phyloP scores from a whole-genome alignment of 2,888 invertebrate species.

The Reticulitermes lucifugus region DNA sequence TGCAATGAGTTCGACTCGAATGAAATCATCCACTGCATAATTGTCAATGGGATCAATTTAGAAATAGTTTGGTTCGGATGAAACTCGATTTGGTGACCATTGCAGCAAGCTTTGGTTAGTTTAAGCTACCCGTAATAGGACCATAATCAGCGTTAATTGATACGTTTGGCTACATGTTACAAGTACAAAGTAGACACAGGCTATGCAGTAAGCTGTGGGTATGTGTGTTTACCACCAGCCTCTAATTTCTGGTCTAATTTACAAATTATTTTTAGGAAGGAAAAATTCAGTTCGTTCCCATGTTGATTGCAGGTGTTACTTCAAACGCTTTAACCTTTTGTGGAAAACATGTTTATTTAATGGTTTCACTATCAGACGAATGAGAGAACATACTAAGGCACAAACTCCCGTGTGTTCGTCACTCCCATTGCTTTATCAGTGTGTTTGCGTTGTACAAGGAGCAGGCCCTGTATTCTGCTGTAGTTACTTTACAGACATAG shows the following conservation, averaged over 20 bases:
- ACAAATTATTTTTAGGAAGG: background rate
- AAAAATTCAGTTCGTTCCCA: background rate
- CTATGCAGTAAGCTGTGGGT: background rate
- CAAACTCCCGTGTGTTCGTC: background rate
- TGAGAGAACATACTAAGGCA: background rate
- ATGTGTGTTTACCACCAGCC: background rate
- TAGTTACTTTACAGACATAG: too few relatives aligned
- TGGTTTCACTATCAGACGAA: background rate
- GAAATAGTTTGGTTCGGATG: slow-evolving; percentile 16
- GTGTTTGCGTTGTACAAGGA: background rate
- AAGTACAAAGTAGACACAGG: background rate
- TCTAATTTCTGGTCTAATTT: slow-evolving; percentile 4
- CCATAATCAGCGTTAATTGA: slow-evolving; percentile 4
- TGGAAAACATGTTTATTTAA: background rate
- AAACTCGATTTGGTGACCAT: background rate
- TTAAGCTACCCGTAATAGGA: slow-evolving; percentile 9
- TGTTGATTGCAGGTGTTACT: background rate
- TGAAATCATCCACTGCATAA: slow-evolving; percentile 15
- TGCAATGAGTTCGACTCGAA: background rate
- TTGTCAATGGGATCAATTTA: slow-evolving; percentile 21
- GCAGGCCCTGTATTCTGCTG: background rate
- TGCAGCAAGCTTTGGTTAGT: slow-evolving; percentile 27
- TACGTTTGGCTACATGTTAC: slow-evolving; percentile 3
- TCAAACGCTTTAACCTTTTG: background rate
- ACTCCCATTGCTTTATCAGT: background rate